Evolutionary conservation across 92 coral and sea anemone genomes (phyloP), one percentile per base, ranked within the genome.

Genomic region (Umimayanthus kanabou): DNA sequence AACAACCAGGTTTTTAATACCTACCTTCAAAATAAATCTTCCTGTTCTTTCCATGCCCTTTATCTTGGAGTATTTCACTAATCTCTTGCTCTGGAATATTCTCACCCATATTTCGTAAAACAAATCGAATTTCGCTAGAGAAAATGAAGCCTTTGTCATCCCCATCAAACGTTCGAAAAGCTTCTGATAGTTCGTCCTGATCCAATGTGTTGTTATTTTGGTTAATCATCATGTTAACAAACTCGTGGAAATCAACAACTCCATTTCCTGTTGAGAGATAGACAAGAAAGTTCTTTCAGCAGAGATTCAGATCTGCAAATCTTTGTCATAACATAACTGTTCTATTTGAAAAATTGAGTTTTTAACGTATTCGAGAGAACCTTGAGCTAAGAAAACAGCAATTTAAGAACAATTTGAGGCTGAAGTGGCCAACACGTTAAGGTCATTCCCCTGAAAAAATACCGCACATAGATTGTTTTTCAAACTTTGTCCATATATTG

Each of bases 161-260:
- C 23, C 98, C 98, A 73, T 97, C 99, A 79, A 97, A 97, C 28
- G 99, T 97, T 53, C 99, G 94, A 88, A 97, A 97, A 0, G 99
- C 99, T 73, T 97, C 99, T 18, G 94, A 65, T 26, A 97, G 90
- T 76, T 97, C 99, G 25, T 93, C 96, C 66, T 94, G 95, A 69
- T 97, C 99, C 45, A 97, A 88, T 2, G 99, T 97, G 91, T 97
- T 97, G 92, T 97, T 97, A 42, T 97, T 97, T 87, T 95, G 98
- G 77, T 97, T 97, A 49, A 97, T 97, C 99, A 97, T 97, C 99
- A 97, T 97, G 92, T 97, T 97, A 26, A 97, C 99, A 84, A 97
- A 97, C 81, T 97, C 99, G 80, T 96, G 96, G 84, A 97, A 97
- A 82, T 97, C 99, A 16, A 97, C 96, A 0, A 96, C 98, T 9